Evolutionary conservation across 2,888 invertebrate genomes (phyloP).

Genomic region (Drosophila buzzatii): DNA sequence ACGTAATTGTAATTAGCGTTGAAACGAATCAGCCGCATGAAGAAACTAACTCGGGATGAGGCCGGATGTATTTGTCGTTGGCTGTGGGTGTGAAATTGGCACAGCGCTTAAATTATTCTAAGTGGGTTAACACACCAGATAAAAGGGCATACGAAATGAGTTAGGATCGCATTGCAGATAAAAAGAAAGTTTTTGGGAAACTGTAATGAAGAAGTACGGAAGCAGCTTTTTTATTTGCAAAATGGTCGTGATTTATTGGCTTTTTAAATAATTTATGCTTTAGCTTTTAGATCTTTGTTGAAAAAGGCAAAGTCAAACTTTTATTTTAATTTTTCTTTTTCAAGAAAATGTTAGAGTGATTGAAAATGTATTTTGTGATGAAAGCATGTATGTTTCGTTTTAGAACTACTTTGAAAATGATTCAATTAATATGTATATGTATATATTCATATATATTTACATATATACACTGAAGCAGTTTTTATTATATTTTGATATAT

Average conservation of each 20-base stretch:
- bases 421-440: neutral
- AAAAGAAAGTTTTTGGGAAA: neutral
- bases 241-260: constrained; percentile 8
- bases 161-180: neutral
- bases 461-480: too few species aligned
- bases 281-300: constrained; percentile 1
- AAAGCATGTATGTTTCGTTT: neutral
- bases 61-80: constrained; percentile 5
- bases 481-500: too few species aligned
- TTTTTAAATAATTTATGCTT: neutral
- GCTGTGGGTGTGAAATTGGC: constrained; percentile 52
- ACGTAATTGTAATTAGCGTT: constrained; percentile 73
- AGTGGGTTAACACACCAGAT: constrained; percentile 65
- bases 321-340: neutral
- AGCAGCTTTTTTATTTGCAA: neutral
- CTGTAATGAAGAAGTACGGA: neutral
- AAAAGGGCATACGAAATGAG: constrained; percentile 55
- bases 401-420: neutral
- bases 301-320: neutral
- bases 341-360: neutral
- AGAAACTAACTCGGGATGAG: constrained; percentile 30
- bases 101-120: constrained; percentile 60
- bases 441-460: neutral
- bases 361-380: neutral
- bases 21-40: constrained; percentile 55